Evolutionary conservation across 2,888 invertebrate genomes (phyloP), one percentile per base, ranked within the genome.

Genomic region (Drosophila pseudotalamancana): DNA sequence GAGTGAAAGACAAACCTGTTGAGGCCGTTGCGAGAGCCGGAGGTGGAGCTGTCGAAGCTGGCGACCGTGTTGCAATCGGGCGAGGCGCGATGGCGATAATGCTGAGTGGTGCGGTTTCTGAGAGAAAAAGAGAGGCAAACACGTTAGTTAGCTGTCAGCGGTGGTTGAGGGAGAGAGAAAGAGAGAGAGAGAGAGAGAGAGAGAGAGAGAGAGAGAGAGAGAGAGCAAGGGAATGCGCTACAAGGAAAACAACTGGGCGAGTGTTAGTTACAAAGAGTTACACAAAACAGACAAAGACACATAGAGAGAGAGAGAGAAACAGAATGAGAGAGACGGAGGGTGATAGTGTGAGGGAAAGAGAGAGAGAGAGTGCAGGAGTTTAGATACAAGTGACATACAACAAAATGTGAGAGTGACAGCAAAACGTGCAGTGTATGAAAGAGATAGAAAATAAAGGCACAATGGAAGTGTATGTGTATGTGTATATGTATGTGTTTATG

Each of bases 61-160:
- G 96, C 97, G 61, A 97, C 97, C 27, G 97, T 97, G 92, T 97
- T 96, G 92, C 97, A 97, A 91, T 97, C 97, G 29, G 96, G 96
- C 8, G 97, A 96, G 82, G 96, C 96, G 88, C 97, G 95, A 91
- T 97, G 97, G 59, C 96, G 94, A 92, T 97, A 97, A 89, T 97
- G 96, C 93, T 96, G 96, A 91, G 96, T 95, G 91, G 95, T 95
- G 91, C 95, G 95, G 90, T 94, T 95, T 92, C 96, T 96, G 34
- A 50, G 56, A 48, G 23, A 48, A 11, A 23, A 35, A 49, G 9
- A 68, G 5, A 21, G 35, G n/a, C n/a, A n/a, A n/a, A n/a, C n/a
- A n/a, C n/a, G n/a, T n/a, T n/a, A n/a, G n/a, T n/a, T n/a, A n/a
- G n/a, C n/a, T n/a, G n/a, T n/a, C n/a, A n/a, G n/a, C n/a, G n/a